Base-by-base conservation (phyloP, 2,888 invertebrate genomes). In the Orthosia gracilis region DNA sequence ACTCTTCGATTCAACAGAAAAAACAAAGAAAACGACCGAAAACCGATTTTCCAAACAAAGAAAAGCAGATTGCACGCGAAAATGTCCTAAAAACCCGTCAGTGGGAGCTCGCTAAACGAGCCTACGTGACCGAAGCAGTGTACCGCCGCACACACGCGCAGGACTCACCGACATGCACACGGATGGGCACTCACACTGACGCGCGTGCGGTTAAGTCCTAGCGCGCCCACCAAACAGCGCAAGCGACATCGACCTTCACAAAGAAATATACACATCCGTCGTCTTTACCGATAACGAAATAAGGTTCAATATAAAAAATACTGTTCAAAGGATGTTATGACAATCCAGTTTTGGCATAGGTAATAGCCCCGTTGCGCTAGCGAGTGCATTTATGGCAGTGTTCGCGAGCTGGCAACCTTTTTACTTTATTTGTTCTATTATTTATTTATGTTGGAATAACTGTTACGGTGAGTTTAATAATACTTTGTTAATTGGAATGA, bases 321-420 rank as follows among this genome's bases (percentile, higher is more conserved):
- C 59, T 74, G 76, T 76, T 70, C 55, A 78, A 84, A 80, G 91
- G 76, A 91, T 84, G 73, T 91, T 92, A 83, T 18, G 75, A 31
- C 90, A 21, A 81, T 87, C 67, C 66, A 69, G 31, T 73, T 69
- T 69, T 82, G 78, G 50, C 61, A 21, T 52, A 70, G 82, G 91
- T 92, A 91, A 93, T 93, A 94, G 94, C 95, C 92, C 94, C 94
- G 94, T 94, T 95, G 95, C 94, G 95, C 95, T 95, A 93, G 94
- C 92, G 94, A 94, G 95, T 96, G 96, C 96, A 96, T 96, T 96
- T 96, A 96, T 94, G 95, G 95, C 92, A 93, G 92, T 90, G 89
- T 88, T 89, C 94, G 90, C 88, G 87, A 89, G 91, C 94, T 92
- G 93, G 89, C 94, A 96, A 96, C 95, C 93, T 95, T 96, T 95